These are phyloP conservation scores for Chamaedrilus cognettii DNA, from an alignment of 2,888 invertebrate genomes.

Conservation along the genomic window DNA sequence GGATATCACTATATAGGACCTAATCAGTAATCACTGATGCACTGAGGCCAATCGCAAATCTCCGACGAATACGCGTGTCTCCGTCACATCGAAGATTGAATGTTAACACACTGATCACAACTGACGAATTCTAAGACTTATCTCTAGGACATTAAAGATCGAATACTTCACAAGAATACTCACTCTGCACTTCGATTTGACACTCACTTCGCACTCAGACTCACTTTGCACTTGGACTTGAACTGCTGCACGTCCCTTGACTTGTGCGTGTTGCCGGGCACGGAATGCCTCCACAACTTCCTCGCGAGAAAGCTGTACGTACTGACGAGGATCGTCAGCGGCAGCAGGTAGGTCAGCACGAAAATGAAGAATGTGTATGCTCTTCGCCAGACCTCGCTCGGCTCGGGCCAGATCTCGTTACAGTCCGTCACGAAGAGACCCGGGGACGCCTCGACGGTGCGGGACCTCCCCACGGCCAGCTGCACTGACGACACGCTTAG, in stretches of 20 bases:
- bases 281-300: slow-evolving; percentile 59
- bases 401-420: slow-evolving; percentile 50
- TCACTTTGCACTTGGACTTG: slow-evolving; percentile 60
- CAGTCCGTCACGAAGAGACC: slow-evolving; percentile 32
- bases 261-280: slow-evolving; percentile 61
- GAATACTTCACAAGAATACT: no score
- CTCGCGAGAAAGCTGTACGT: slow-evolving; percentile 61
- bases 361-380: slow-evolving; percentile 49
- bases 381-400: slow-evolving; percentile 42
- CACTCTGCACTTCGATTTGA: no score
- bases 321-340: slow-evolving; percentile 58
- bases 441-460: slow-evolving; percentile 18
- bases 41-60: no score
- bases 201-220: no score
- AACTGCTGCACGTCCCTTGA: slow-evolving; percentile 59
- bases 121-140: no score
- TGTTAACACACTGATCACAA: no score
- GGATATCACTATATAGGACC: no score
- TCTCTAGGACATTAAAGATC: no score
- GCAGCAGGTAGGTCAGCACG: slow-evolving; percentile 54
- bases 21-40: no score
- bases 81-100: no score
- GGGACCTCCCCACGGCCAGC: slow-evolving; percentile 48
- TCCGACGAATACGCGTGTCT: no score
- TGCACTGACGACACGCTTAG: slow-evolving; percentile 56